Conservation (phyloP, 2,797 vertebrate species). For the Sparus aurata region DNA sequence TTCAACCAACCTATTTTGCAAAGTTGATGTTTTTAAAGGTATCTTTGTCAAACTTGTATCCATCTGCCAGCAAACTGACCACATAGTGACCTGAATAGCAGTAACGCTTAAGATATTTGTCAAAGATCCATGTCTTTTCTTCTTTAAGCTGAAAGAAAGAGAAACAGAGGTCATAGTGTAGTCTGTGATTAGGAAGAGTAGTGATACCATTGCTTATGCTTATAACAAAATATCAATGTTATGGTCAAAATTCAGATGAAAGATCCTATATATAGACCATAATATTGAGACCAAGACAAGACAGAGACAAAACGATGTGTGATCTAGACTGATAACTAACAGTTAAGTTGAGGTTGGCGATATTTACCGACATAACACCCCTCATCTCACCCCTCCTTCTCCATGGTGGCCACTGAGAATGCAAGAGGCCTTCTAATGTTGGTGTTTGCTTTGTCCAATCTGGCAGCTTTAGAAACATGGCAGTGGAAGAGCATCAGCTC, state of each 20-base stretch:
- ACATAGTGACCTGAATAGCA: constrained; percentile 93
- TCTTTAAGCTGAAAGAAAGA: constrained; percentile 83
- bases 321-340: neutral
- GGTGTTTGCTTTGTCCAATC: too few species aligned
- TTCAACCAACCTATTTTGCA: constrained; percentile 87
- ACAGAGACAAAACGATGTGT: neutral
- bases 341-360: neutral
- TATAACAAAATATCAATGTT: neutral
- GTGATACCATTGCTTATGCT: neutral
- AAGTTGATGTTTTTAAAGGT: constrained; percentile 92
- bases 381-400: too few species aligned
- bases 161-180: constrained; percentile 12
- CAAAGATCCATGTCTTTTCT: constrained; percentile 76
- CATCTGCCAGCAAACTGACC: constrained; percentile 88
- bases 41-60: constrained; percentile 91
- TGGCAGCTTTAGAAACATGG: too few species aligned
- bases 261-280: neutral
- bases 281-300: neutral
- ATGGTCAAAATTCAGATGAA: neutral
- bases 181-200: neutral
- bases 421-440: too few species aligned
- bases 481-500: too few species aligned
- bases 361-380: too few species aligned
- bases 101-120: constrained; percentile 87
- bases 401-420: too few species aligned